phyloP scores from a whole-genome alignment of 2,888 invertebrate species.

The Ophion slaviceki region DNA sequence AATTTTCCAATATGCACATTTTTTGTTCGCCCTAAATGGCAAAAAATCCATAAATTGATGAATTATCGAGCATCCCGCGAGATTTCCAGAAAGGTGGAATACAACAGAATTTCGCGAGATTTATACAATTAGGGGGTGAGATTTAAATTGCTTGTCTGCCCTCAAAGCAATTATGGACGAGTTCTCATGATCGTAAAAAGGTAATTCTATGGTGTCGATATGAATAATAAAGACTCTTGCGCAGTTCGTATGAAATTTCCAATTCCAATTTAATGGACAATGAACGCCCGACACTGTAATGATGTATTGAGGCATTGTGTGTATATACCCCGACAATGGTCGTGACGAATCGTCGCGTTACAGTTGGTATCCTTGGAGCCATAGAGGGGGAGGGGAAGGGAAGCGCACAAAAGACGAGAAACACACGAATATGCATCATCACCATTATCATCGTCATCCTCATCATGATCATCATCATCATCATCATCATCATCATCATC shows the following conservation, averaged over 20 bases:
- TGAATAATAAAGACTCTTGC: not conserved
- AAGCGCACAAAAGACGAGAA: slow-evolving; percentile 45
- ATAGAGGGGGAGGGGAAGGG: slow-evolving; percentile 7
- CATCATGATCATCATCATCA: slow-evolving; percentile 48
- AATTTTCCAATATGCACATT: too few relatives aligned
- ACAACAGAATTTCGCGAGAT: too few relatives aligned
- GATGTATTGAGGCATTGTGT: slow-evolving; percentile 7
- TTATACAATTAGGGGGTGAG: not conserved
- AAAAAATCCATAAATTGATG: not conserved
- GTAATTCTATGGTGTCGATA: not conserved
- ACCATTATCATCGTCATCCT: not conserved
- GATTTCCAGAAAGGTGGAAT: too few relatives aligned
- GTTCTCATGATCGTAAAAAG: not conserved
- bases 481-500: slow-evolving; percentile 51
- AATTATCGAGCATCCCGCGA: too few relatives aligned
- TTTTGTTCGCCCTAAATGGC: not conserved
- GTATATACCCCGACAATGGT: slow-evolving; percentile 29
- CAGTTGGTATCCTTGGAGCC: slow-evolving; percentile 36
- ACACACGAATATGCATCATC: slow-evolving; percentile 51
- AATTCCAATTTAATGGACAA: not conserved
- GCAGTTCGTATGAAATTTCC: not conserved
- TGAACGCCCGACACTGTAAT: slow-evolving; percentile 8
- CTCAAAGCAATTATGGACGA: not conserved
- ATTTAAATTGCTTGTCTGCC: not conserved
- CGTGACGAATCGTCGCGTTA: slow-evolving; percentile 59